Conservation (phyloP, 2,797 vertebrate species). For the Agapornis canus region DNA sequence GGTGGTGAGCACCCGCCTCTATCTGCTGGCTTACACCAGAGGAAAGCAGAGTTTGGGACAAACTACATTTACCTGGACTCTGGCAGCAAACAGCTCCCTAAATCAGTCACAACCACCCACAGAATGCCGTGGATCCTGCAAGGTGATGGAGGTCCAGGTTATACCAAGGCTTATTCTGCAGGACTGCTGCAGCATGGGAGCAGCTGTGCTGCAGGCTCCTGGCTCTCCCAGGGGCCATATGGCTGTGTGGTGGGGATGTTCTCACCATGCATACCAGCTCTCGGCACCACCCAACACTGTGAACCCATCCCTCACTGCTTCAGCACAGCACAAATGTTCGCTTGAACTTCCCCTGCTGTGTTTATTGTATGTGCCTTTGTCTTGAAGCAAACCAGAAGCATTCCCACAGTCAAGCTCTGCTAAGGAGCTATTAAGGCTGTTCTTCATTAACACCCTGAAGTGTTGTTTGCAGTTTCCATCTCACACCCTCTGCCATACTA, state of each 20-base stretch:
- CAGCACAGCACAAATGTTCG: fast-evolving
- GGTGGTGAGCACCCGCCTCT: fast-evolving
- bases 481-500: not conserved
- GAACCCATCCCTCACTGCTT: not conserved
- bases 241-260: not conserved
- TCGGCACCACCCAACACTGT: fast-evolving
- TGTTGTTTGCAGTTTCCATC: not conserved
- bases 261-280: fast-evolving
- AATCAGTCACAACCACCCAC: not conserved
- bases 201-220: fast-evolving
- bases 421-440: not conserved
- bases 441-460: slow-evolving; percentile 16
- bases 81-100: not conserved
- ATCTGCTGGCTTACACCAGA: fast-evolving
- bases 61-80: not conserved
- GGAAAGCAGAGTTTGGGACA: not conserved
- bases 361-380: not conserved
- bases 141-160: not conserved
- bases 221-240: fast-evolving
- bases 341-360: not conserved
- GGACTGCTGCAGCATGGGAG: fast-evolving
- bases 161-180: not conserved
- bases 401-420: not conserved
- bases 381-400: not conserved
- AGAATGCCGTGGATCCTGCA: not conserved